A percentile compares a stretch with the other conserved stretches of the same genome.
Evolutionary conservation across 2,888 invertebrate species (phyloP).

Genomic region (Meteorus colon): DNA sequence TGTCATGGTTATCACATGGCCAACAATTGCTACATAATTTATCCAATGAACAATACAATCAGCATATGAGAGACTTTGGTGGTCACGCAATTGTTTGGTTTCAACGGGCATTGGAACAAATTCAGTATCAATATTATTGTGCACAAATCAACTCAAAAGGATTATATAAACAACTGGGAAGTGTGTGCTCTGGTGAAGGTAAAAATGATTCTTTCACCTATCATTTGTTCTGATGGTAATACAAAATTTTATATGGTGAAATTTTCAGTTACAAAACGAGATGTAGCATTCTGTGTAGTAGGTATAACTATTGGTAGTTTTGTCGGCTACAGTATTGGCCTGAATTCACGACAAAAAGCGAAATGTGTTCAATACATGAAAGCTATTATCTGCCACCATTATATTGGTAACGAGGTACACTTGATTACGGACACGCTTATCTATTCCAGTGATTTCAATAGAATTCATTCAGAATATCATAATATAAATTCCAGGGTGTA

Average conservation of each 20-base stretch:
- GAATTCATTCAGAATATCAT: background rate
- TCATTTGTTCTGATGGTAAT: background rate
- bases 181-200: constrained; percentile 58
- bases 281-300: constrained; percentile 72
- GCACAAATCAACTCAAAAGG: constrained; percentile 58
- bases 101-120: constrained; percentile 58
- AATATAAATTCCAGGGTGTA: constrained; percentile 72
- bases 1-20: constrained; percentile 55
- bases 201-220: constrained; percentile 27
- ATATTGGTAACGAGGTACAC: constrained; percentile 73
- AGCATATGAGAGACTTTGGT: constrained; percentile 58
- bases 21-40: constrained; percentile 57
- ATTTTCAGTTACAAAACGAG: constrained; percentile 72
- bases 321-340: constrained; percentile 71
- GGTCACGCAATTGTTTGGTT: constrained; percentile 55
- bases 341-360: constrained; percentile 65
- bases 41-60: constrained; percentile 56
- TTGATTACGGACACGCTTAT: background rate
- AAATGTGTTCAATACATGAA: constrained; percentile 73
- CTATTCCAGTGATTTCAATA: background rate
- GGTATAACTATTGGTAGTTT: constrained; percentile 73
- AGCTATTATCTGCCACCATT: constrained; percentile 74
- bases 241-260: background rate
- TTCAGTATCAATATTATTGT: constrained; percentile 58
- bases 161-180: constrained; percentile 59